A percentile compares a stretch with the other conserved stretches of the same genome.
Evolutionary conservation across 37 sponge, comb jelly and placozoan genomes (phyloP).

Genomic region (Cliona cf. orientalis): DNA sequence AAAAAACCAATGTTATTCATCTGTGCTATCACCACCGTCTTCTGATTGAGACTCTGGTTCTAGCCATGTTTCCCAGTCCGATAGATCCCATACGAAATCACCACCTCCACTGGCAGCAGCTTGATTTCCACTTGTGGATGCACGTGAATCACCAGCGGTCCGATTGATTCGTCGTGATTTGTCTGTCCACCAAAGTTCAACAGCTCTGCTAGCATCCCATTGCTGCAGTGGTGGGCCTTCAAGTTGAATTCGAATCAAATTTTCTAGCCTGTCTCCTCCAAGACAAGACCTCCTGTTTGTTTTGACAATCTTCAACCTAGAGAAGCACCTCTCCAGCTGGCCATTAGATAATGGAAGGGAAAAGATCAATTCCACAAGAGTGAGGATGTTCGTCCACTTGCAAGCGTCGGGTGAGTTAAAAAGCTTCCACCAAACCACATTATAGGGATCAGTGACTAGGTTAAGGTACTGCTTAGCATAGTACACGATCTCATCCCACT

Average conservation of each 20-base stretch:
- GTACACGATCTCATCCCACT: conserved; percentile 69
- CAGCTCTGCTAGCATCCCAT: too few species aligned
- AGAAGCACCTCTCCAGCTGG: conserved; percentile 54
- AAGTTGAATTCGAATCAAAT: conserved; percentile 31
- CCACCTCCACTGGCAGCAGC: neutral
- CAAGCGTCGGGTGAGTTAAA: conserved; percentile 44
- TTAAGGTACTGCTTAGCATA: conserved; percentile 69
- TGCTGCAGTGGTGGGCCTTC: conserved; percentile 44
- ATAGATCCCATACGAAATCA: too few species aligned
- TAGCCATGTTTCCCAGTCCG: too few species aligned
- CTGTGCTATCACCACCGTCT: too few species aligned
- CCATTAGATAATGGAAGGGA: conserved; percentile 71
- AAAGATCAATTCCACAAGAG: conserved; percentile 67
- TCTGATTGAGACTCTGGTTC: too few species aligned
- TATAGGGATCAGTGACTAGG: conserved; percentile 33
- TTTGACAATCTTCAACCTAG: conserved; percentile 57
- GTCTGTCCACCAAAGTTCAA: too few species aligned
- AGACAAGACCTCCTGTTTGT: conserved; percentile 32
- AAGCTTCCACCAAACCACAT: conserved; percentile 68
- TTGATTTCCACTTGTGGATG: neutral
- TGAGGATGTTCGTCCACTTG: too few species aligned
- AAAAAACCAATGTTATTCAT: too few species aligned
- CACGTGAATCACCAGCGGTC: too few species aligned
- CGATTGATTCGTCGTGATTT: too few species aligned
- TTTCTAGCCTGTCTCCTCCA: conserved; percentile 24